A percentile compares a stretch with the other conserved stretches of the same genome.
These are phyloP conservation scores for Hemichromis elongatus DNA, from an alignment of 2,113 vertebrate species.

Conservation along the genomic window DNA sequence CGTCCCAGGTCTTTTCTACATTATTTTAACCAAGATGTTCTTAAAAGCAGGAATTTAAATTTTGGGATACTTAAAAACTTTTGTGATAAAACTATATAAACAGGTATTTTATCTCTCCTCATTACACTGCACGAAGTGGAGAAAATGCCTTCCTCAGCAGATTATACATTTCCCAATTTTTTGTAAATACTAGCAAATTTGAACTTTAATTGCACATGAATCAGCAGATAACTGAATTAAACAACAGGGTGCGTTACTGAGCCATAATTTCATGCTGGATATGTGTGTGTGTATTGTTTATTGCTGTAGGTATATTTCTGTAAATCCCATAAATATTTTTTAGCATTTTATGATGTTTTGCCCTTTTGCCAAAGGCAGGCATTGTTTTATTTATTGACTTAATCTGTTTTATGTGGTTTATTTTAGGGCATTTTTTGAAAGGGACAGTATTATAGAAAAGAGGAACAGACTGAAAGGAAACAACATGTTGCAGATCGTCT, in stretches of 20 bases:
- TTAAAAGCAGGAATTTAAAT: background rate
- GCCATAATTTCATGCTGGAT: background rate
- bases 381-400: background rate
- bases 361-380: background rate
- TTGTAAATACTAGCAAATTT: background rate
- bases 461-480: background rate
- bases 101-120: background rate
- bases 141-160: background rate
- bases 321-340: background rate
- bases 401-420: background rate
- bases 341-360: background rate
- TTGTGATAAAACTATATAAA: background rate
- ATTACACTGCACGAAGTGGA: background rate
- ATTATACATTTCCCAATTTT: background rate
- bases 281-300: background rate
- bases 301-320: fast-evolving
- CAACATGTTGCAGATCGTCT: background rate
- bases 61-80: background rate
- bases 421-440: background rate
- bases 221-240: background rate
- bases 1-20: background rate
- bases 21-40: background rate
- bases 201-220: background rate
- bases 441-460: background rate
- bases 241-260: background rate